Evolutionary conservation across 1,140 invertebrate species (phyloP).

Genomic region (Penaeus chinensis): DNA sequence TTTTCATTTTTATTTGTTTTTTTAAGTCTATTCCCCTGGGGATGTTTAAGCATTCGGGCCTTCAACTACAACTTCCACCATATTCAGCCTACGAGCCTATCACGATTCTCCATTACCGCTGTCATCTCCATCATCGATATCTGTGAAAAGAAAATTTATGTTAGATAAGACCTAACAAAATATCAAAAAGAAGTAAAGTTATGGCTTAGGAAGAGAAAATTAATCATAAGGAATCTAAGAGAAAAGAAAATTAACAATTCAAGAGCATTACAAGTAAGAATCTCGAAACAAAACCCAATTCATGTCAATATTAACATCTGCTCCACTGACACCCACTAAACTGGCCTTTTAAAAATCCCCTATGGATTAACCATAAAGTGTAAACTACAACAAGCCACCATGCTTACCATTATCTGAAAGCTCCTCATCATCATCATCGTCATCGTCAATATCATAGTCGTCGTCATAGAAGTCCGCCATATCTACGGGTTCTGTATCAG

Average conservation of each 20-base stretch:
- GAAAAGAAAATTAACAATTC: no score
- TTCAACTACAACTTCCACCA: conserved; percentile 16
- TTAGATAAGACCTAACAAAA: conserved; percentile 2
- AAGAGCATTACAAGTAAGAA: no score
- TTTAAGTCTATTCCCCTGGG: conserved; percentile 35
- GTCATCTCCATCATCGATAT: conserved; percentile 81
- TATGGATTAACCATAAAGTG: no score
- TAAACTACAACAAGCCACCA: neutral
- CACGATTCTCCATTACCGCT: conserved; percentile 82
- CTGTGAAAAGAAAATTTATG: conserved; percentile 64
- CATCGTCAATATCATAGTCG: conserved; percentile 80
- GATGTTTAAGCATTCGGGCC: conserved; percentile 52
- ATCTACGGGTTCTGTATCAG: conserved; percentile 80
- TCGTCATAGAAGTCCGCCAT: conserved; percentile 95
- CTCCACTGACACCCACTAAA: no score
- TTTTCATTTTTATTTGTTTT: neutral
- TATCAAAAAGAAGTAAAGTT: neutral
- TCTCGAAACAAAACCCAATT: no score
- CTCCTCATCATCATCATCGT: conserved; percentile 73
- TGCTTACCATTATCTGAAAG: conserved; percentile 65
- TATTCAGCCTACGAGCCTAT: conserved; percentile 64
- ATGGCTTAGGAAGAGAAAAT: no score
- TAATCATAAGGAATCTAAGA: no score
- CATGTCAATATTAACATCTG: no score
- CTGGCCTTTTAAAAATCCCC: no score